These are phyloP conservation scores for Shinisaurus crocodilurus DNA, from an alignment of 2,113 vertebrate species.

Conservation along the genomic window DNA sequence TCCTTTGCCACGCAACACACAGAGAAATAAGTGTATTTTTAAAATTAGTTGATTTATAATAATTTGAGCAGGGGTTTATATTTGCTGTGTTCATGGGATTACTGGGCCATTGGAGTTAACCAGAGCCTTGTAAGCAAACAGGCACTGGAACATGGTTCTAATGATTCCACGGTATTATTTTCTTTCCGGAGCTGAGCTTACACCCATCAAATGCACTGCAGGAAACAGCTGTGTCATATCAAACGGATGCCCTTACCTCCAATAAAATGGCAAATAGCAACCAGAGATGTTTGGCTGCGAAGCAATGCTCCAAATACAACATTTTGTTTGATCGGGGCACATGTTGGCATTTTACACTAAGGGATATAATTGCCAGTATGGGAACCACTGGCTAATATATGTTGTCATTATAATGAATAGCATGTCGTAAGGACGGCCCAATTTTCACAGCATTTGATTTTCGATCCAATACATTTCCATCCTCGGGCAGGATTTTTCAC, in stretches of 20 bases:
- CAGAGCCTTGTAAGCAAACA: conserved; percentile 14
- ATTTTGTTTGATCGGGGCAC: not conserved
- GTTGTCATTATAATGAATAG: not conserved
- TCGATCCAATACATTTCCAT: not conserved
- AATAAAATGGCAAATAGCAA: not conserved
- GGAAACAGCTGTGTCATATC: conserved; percentile 13
- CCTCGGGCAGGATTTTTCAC: not conserved
- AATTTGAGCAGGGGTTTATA: conserved; percentile 19
- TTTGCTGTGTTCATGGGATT: conserved; percentile 23
- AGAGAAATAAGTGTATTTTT: conserved; percentile 15
- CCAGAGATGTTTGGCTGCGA: not conserved
- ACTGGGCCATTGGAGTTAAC: not conserved
- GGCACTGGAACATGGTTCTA: not conserved
- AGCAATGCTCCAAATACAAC: not conserved
- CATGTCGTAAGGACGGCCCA: not conserved
- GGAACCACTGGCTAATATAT: not conserved
- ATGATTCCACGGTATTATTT: conserved; percentile 56
- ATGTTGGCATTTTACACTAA: not conserved
- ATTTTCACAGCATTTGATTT: not conserved
- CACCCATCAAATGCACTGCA: conserved; percentile 18
- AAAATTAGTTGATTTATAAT: conserved; percentile 33
- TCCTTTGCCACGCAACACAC: conserved; percentile 37
- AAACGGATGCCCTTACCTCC: not conserved
- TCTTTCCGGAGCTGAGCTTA: conserved; percentile 29
- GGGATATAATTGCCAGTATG: not conserved